Percentiles rank a stretch among this genome's conserved stretches.
Evolutionary conservation across 2,888 invertebrate species (phyloP).

Genomic region (Leptinotarsa haldemani): DNA sequence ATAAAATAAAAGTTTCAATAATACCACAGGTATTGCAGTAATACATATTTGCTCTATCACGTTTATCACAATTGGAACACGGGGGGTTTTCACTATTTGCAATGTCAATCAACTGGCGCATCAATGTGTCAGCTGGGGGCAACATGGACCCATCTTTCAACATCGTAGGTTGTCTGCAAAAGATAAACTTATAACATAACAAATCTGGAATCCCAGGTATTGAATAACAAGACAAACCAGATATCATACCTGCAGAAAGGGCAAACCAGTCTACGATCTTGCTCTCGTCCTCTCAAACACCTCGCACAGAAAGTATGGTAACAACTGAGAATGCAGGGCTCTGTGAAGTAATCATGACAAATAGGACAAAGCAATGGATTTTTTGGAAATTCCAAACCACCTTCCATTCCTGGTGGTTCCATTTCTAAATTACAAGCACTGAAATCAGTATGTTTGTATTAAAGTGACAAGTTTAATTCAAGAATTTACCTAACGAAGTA

Average conservation of each 20-base stretch:
- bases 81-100: constrained; percentile 78
- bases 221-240: too few relatives aligned
- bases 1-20: constrained; percentile 42
- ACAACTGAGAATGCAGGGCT: constrained; percentile 76
- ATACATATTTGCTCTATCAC: constrained; percentile 77
- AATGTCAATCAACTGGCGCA: constrained; percentile 77
- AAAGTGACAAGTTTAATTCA: not conserved
- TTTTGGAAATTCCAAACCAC: constrained; percentile 63
- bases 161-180: constrained; percentile 69
- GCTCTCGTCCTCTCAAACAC: constrained; percentile 73
- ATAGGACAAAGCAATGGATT: constrained; percentile 76
- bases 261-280: constrained; percentile 73
- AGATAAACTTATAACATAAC: not conserved
- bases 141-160: constrained; percentile 73
- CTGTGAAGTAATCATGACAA: constrained; percentile 76
- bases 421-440: constrained; percentile 54
- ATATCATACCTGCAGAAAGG: constrained; percentile 74
- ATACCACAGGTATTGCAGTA: constrained; percentile 83
- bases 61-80: constrained; percentile 83
- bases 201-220: not conserved
- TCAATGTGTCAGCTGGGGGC: constrained; percentile 75
- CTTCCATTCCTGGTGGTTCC: constrained; percentile 62
- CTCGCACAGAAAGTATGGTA: constrained; percentile 78
- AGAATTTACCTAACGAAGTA: constrained; percentile 55
- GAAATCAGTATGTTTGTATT: constrained; percentile 23